phyloP scores from a whole-genome alignment of 92 coral and sea anemone genomes.

The Micromussa lordhowensis region DNA sequence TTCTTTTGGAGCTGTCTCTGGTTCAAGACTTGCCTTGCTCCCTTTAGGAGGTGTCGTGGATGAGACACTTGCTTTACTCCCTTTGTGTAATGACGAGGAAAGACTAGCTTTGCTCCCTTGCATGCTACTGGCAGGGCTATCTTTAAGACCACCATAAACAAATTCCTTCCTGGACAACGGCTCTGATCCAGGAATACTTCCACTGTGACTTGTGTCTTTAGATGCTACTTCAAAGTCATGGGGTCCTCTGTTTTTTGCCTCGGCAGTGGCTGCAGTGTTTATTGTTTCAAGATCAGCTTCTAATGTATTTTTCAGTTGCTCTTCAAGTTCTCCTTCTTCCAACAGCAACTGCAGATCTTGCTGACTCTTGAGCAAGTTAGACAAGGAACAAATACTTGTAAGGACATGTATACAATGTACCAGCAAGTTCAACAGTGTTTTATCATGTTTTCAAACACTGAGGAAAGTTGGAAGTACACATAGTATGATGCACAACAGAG shows the following conservation, averaged over 20 bases:
- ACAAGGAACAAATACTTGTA: neutral
- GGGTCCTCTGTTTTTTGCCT: conserved; percentile 30
- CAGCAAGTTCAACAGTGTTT: neutral
- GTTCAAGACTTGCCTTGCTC: conserved; percentile 27
- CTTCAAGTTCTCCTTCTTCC: conserved; percentile 78
- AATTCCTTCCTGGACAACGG: conserved; percentile 76
- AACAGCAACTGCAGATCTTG: conserved; percentile 75
- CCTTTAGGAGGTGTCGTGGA: conserved; percentile 39
- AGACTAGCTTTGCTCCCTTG: conserved; percentile 85
- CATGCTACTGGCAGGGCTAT: conserved; percentile 68
- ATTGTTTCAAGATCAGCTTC: conserved; percentile 37
- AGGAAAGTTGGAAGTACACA: too few species aligned
- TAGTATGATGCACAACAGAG: too few species aligned
- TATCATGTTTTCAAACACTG: too few species aligned
- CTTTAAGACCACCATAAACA: conserved; percentile 51
- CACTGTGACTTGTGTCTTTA: conserved; percentile 75
- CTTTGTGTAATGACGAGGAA: conserved; percentile 39
- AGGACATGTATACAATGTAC: neutral
- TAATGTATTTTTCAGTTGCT: conserved; percentile 60
- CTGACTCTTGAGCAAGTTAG: conserved; percentile 66
- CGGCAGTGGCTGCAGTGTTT: conserved; percentile 18
- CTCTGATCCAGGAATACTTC: conserved; percentile 77
- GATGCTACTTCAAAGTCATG: conserved; percentile 70
- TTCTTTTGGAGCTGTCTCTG: neutral
- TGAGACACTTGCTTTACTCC: conserved; percentile 39